phyloP scores from a whole-genome alignment of 2,888 invertebrate species.

The Cheilosia scutellata region DNA sequence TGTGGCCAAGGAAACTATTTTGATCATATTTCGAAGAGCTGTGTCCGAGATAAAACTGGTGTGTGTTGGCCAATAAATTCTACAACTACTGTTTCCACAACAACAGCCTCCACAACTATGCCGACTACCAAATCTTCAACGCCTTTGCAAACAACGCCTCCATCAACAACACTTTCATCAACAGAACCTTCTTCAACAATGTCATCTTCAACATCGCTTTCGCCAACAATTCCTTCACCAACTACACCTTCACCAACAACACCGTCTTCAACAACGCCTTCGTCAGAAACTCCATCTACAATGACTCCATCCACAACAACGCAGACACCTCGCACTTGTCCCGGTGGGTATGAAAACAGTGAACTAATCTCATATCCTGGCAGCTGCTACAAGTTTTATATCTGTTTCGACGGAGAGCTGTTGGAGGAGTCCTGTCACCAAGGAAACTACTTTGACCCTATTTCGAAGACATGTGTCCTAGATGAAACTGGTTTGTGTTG shows the following conservation, averaged over 20 bases:
- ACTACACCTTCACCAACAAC: not conserved
- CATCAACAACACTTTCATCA: no score
- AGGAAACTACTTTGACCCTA: slow-evolving; percentile 78
- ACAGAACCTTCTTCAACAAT: no score
- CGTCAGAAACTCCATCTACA: not conserved
- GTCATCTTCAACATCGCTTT: not conserved
- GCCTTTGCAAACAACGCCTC: no score
- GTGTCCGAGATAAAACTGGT: slow-evolving; percentile 77
- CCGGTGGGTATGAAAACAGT: slow-evolving; percentile 77
- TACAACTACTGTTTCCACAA: slow-evolving; percentile 10
- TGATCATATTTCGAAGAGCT: slow-evolving; percentile 67
- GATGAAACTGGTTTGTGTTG: slow-evolving; percentile 73
- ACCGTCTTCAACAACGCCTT: not conserved
- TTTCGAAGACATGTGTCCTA: slow-evolving; percentile 74
- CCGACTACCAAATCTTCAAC: no score
- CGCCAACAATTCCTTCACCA: not conserved
- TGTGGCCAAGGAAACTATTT: slow-evolving; percentile 79
- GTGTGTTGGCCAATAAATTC: slow-evolving; percentile 11
- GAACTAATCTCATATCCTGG: slow-evolving; percentile 76
- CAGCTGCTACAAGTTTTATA: slow-evolving; percentile 78
- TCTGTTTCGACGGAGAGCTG: slow-evolving; percentile 78
- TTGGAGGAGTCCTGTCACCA: slow-evolving; percentile 77
- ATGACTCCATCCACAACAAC: not conserved
- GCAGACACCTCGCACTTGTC: slow-evolving; percentile 73
- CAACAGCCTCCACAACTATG: not conserved